Evolutionary conservation across 2,797 vertebrate genomes (phyloP).

Genomic region (Phataginus tetradactyla): DNA sequence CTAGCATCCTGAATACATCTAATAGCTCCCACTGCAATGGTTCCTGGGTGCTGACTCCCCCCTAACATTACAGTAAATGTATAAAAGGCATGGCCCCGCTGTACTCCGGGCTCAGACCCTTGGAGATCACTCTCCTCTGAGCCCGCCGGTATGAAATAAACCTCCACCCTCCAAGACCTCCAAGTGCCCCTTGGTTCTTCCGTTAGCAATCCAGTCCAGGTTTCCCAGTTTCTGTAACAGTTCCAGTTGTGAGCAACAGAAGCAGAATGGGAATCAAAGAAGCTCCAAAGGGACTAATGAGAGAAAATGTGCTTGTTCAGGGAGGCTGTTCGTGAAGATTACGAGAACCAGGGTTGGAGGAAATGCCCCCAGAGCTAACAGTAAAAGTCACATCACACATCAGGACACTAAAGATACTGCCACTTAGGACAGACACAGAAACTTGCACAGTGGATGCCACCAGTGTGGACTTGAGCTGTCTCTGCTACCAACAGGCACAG

Average conservation of each 20-base stretch:
- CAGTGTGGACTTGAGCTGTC: not conserved
- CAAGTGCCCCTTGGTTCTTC: too few relatives aligned
- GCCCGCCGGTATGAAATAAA: too few relatives aligned
- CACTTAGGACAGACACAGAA: not conserved
- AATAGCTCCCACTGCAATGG: too few relatives aligned
- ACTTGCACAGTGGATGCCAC: not conserved
- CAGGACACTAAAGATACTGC: not conserved
- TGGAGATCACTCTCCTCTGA: too few relatives aligned
- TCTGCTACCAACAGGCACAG: not conserved
- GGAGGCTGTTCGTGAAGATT: not conserved
- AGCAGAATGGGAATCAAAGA: constrained; percentile 4
- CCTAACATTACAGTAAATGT: too few relatives aligned
- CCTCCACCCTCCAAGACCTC: too few relatives aligned
- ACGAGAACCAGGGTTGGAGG: not conserved
- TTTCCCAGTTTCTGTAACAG: not conserved
- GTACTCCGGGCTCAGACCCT: too few relatives aligned
- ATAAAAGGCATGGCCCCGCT: too few relatives aligned
- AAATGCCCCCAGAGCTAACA: not conserved
- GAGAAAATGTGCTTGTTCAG: not conserved
- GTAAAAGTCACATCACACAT: not conserved
- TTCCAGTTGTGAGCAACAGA: constrained; percentile 28
- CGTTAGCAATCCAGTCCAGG: too few relatives aligned
- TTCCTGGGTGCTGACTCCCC: too few relatives aligned
- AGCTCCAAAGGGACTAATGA: not conserved
- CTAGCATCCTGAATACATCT: too few relatives aligned